Evolutionary conservation across 1,140 invertebrate genomes (phyloP).

Genomic region (Sinella curviseta): DNA sequence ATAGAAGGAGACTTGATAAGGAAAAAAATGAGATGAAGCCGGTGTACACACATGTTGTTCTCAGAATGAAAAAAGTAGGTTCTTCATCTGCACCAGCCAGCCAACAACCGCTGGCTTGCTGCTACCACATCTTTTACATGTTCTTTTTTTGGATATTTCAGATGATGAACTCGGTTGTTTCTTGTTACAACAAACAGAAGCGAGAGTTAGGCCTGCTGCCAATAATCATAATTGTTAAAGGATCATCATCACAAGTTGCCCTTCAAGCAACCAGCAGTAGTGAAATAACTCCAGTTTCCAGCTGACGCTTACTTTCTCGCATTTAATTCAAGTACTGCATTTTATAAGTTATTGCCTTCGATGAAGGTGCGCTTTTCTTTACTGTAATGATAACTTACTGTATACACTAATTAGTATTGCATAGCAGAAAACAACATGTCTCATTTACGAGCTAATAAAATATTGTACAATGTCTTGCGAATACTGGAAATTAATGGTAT

Average conservation of each 20-base stretch:
- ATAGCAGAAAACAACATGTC: too few species aligned
- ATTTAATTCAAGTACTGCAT: neutral
- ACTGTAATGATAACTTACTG: too few species aligned
- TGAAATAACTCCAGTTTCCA: neutral
- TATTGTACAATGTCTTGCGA: too few species aligned
- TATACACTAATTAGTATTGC: too few species aligned
- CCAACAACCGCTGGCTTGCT: neutral
- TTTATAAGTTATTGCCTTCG: neutral
- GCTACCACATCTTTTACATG: neutral
- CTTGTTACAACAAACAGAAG: neutral
- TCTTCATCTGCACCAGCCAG: neutral
- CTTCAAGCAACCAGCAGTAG: neutral
- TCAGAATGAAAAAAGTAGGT: neutral
- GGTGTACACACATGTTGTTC: slow-evolving; percentile 9
- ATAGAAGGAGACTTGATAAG: neutral
- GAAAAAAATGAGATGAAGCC: neutral
- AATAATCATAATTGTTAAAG: neutral
- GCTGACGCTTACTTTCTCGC: neutral
- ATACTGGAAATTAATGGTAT: too few species aligned
- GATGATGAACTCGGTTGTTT: neutral
- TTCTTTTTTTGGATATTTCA: too few species aligned
- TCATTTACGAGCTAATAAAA: too few species aligned
- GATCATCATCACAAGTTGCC: too few species aligned
- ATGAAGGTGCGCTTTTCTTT: too few species aligned
- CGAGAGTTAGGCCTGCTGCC: neutral